A percentile compares a stretch with the other conserved stretches of the same genome.
phyloP scores from a whole-genome alignment of 2,797 vertebrate genomes.

The Botia almorhae region DNA sequence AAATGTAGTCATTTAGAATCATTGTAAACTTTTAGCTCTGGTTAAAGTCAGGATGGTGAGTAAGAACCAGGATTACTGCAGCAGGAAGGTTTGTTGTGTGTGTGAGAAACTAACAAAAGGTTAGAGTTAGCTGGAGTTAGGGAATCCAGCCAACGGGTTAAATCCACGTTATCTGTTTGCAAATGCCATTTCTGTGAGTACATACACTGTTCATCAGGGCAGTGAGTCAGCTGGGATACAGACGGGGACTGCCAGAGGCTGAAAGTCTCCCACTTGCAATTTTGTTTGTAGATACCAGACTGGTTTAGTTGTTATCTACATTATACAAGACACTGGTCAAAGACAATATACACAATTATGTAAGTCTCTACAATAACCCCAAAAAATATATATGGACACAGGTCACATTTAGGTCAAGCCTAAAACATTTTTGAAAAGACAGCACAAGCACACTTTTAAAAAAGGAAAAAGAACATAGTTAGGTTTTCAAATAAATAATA shows the following conservation, averaged over 20 bases:
- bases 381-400: not conserved
- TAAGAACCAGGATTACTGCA: slow-evolving; percentile 57
- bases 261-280: slow-evolving; percentile 6
- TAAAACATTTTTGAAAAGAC: not conserved
- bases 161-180: slow-evolving; percentile 42
- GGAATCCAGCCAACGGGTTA: slow-evolving; percentile 11
- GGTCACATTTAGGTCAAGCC: not conserved
- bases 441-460: not conserved
- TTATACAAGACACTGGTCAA: not conserved
- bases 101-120: slow-evolving; percentile 48
- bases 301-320: not conserved
- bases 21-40: slow-evolving; percentile 47
- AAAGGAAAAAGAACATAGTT: not conserved
- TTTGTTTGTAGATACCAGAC: slow-evolving; percentile 9
- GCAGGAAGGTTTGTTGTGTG: slow-evolving; percentile 40
- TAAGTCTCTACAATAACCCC: not conserved
- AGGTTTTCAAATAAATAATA: too few species aligned
- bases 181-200: slow-evolving; percentile 48
- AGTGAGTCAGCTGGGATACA: slow-evolving; percentile 42
- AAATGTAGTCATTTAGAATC: slow-evolving; percentile 48
- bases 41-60: slow-evolving; percentile 59
- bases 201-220: slow-evolving; percentile 62
- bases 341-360: not conserved
- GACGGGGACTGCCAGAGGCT: slow-evolving; percentile 49
- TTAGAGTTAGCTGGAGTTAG: slow-evolving; percentile 34